Evolutionary conservation across 23 tunicate genomes (phyloP).

Genomic region (Aplidium turbinatum): DNA sequence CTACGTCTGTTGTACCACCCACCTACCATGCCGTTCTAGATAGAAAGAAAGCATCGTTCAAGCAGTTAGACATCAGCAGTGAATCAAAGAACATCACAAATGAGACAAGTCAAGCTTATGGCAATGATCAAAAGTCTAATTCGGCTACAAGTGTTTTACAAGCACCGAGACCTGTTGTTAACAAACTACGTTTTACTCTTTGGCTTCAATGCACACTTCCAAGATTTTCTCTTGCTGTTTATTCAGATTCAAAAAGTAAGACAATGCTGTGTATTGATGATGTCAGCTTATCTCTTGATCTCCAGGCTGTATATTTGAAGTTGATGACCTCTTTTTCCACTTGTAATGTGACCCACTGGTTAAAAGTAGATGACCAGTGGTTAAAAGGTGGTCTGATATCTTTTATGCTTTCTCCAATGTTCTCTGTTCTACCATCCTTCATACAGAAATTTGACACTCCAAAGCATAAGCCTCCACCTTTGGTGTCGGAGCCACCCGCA

Average conservation of each 20-base stretch:
- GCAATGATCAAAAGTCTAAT: no score
- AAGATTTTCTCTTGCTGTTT: constrained; percentile 16
- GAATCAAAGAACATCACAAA: no score
- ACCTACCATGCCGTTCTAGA: no score
- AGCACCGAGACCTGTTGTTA: neutral
- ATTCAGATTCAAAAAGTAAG: neutral
- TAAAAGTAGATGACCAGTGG: constrained; percentile 3
- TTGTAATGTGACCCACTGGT: constrained; percentile 28
- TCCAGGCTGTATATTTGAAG: constrained; percentile 57
- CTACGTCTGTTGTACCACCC: neutral
- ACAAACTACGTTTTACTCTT: constrained; percentile 33
- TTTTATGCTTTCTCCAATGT: constrained; percentile 40
- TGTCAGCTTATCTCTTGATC: constrained; percentile 62
- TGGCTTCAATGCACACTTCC: constrained; percentile 82
- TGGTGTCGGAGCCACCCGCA: neutral
- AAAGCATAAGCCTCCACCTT: neutral
- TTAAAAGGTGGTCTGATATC: neutral
- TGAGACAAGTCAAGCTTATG: no score
- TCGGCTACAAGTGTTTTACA: constrained; percentile 29
- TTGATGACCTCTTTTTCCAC: constrained; percentile 42
- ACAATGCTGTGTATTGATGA: constrained; percentile 44
- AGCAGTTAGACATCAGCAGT: no score
- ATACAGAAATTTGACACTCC: constrained; percentile 30
- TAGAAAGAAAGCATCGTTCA: no score
- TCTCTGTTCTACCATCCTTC: constrained; percentile 49